phyloP scores from a whole-genome alignment of 2,797 vertebrate genomes.

The Ispidina lecontei region DNA sequence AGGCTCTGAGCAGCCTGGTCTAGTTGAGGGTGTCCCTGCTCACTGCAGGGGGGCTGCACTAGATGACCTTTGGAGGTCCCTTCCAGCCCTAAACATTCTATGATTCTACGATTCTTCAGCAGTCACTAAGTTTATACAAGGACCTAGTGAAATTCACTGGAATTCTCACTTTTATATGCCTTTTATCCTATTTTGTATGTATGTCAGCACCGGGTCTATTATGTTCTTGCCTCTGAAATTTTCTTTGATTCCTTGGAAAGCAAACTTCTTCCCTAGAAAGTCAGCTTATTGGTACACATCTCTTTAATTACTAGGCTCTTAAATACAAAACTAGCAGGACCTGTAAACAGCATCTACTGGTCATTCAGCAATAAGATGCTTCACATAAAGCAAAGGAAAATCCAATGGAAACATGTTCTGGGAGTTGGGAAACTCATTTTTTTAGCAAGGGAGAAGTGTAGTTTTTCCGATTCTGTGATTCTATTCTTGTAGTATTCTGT shows the following conservation, averaged over 20 bases:
- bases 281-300: neutral
- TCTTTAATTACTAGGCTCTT: neutral
- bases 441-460: neutral
- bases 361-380: neutral
- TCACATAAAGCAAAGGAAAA: neutral
- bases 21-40: no score
- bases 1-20: no score
- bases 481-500: neutral
- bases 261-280: neutral
- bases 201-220: neutral
- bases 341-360: constrained; percentile 1
- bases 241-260: neutral
- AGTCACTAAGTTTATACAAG: neutral
- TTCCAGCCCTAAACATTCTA: no score
- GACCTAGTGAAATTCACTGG: neutral
- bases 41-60: no score
- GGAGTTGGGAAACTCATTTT: neutral
- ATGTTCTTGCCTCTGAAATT: neutral
- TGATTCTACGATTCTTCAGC: no score
- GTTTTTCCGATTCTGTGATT: neutral
- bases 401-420: neutral
- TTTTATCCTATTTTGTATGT: neutral
- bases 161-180: neutral
- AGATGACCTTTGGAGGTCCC: no score
- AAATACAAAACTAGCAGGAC: neutral